phyloP scores from a whole-genome alignment of 2,888 invertebrate species.

The Yponomeuta sedellus region DNA sequence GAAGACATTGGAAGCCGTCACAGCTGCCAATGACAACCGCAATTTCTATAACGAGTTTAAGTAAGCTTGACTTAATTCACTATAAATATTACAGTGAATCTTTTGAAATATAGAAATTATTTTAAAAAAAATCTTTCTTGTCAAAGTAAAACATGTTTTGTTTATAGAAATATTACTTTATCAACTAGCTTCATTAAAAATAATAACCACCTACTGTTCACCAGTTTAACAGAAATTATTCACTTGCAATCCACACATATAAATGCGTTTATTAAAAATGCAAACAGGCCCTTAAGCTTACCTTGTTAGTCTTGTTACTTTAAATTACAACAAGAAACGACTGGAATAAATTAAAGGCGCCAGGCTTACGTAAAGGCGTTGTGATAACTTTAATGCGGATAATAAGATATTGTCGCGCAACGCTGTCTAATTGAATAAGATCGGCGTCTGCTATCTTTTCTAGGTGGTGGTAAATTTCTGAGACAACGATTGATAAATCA shows the following conservation, averaged over 20 bases:
- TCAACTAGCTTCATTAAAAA: background rate
- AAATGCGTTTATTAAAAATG: background rate
- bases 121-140: too few relatives aligned
- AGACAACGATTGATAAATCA: slow-evolving; percentile 9
- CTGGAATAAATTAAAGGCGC: background rate
- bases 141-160: too few relatives aligned
- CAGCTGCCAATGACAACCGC: slow-evolving; percentile 31
- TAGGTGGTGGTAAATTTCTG: background rate
- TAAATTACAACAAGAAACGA: background rate
- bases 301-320: background rate
- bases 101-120: background rate
- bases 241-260: background rate
- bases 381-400: background rate
- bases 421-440: background rate
- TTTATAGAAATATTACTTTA: too few relatives aligned
- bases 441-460: background rate
- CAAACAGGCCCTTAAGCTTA: background rate
- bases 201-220: background rate
- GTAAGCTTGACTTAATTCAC: background rate
- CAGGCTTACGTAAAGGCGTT: background rate
- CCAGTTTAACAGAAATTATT: background rate
- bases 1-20: slow-evolving; percentile 47
- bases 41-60: background rate
- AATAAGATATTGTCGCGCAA: background rate
- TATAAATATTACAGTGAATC: background rate